Evolutionary conservation across 2,888 invertebrate genomes (phyloP).

Genomic region (Caenorhabditis zanzibari): DNA sequence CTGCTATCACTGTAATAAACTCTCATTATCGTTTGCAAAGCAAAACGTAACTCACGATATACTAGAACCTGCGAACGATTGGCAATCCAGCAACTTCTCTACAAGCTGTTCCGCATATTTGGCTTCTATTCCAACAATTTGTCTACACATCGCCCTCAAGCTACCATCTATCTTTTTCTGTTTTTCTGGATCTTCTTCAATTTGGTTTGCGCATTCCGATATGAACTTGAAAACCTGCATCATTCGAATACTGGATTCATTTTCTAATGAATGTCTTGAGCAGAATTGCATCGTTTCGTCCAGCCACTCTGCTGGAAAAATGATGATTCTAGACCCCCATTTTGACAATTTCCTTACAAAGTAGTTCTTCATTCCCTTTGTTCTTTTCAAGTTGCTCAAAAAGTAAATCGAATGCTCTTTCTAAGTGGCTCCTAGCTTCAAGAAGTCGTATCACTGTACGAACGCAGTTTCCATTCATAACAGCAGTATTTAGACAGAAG

Average conservation of each 20-base stretch:
- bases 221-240: constrained; percentile 62
- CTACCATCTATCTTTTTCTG: constrained; percentile 47
- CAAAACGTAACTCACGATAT: constrained; percentile 37
- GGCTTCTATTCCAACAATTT: constrained; percentile 56
- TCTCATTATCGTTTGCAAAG: background rate
- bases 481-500: constrained; percentile 77
- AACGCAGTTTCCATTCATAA: constrained; percentile 37
- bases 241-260: constrained; percentile 67
- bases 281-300: constrained; percentile 66
- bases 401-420: constrained; percentile 76
- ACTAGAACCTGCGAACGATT: constrained; percentile 37
- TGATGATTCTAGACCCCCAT: too few relatives aligned
- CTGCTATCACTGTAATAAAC: constrained; percentile 57
- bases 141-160: constrained; percentile 41
- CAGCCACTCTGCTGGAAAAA: constrained; percentile 63
- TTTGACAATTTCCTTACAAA: background rate
- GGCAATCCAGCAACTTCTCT: constrained; percentile 39
- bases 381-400: constrained; percentile 66
- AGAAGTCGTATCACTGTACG: constrained; percentile 65
- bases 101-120: constrained; percentile 58
- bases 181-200: constrained; percentile 34
- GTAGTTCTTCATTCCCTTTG: constrained; percentile 28
- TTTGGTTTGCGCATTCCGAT: constrained; percentile 19
- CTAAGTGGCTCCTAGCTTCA: constrained; percentile 71
- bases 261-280: constrained; percentile 45